These are phyloP conservation scores for Hyperopisus bebe DNA, from an alignment of 2,113 vertebrate genomes.

Conservation along the genomic window DNA sequence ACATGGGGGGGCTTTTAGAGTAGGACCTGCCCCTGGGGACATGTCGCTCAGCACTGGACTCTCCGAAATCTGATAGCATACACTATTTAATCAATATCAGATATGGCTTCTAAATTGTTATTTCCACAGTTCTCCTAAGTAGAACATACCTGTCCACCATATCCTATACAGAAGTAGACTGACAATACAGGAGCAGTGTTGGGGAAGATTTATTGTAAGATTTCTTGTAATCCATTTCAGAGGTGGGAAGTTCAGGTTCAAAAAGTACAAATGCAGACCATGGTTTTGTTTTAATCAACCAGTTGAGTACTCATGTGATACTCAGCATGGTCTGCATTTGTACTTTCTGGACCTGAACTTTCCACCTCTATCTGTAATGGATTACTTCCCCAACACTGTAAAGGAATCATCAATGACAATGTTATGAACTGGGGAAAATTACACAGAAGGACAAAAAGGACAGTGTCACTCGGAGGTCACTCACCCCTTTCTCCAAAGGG, in stretches of 20 bases:
- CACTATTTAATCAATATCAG: not conserved
- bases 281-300: not conserved
- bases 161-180: not conserved
- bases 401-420: not conserved
- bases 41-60: not conserved
- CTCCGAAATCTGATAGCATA: not conserved
- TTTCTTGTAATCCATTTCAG: not conserved
- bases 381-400: not conserved
- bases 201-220: not conserved
- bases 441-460: not conserved
- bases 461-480: constrained; percentile 23
- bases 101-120: not conserved
- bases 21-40: not conserved
- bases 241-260: not conserved
- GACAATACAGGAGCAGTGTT: not conserved
- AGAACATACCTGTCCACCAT: not conserved
- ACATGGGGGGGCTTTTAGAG: not conserved
- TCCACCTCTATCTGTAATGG: not conserved
- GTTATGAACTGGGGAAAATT: not conserved
- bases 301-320: not conserved
- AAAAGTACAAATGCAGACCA: not conserved
- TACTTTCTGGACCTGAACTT: not conserved
- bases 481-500: constrained; percentile 78
- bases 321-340: too few species aligned
- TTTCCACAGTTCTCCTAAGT: not conserved